Percentiles rank a stretch among this genome's conserved stretches.
Conservation (phyloP, 1,140 invertebrate genomes). For the Dysdera silvatica region DNA sequence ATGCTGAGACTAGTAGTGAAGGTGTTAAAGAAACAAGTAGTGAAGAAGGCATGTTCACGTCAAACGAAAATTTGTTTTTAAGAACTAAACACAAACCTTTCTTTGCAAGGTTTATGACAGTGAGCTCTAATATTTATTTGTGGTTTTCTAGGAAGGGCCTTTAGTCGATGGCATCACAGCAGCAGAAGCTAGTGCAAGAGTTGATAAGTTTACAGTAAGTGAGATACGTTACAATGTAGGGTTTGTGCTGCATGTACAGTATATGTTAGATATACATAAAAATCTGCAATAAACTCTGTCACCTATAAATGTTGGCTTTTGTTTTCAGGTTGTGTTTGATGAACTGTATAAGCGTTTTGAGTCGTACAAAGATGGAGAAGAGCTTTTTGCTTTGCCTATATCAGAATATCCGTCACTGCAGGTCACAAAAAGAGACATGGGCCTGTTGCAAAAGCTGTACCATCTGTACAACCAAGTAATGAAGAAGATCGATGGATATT, state of each 20-base stretch:
- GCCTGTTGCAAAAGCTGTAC: constrained; percentile 87
- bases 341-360: constrained; percentile 67
- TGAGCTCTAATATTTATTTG: background rate
- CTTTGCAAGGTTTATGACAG: too few relatives aligned
- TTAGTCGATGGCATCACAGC: constrained; percentile 72
- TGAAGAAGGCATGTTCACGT: too few relatives aligned
- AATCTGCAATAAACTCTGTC: too few relatives aligned
- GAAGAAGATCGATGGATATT: constrained; percentile 88
- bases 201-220: constrained; percentile 53
- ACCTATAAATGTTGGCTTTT: background rate
- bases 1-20: too few relatives aligned
- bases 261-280: too few relatives aligned
- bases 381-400: constrained; percentile 80
- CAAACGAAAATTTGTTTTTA: too few relatives aligned
- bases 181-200: constrained; percentile 69
- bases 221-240: too few relatives aligned
- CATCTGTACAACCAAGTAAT: constrained; percentile 94
- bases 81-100: too few relatives aligned
- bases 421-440: constrained; percentile 88
- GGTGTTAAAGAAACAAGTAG: too few relatives aligned
- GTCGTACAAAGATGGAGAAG: constrained; percentile 78
- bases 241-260: too few relatives aligned
- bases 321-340: constrained; percentile 62
- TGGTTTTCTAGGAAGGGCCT: constrained; percentile 52
- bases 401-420: constrained; percentile 86